Evolutionary conservation across 2,797 vertebrate species (phyloP).

Genomic region (Spheniscus humboldti): DNA sequence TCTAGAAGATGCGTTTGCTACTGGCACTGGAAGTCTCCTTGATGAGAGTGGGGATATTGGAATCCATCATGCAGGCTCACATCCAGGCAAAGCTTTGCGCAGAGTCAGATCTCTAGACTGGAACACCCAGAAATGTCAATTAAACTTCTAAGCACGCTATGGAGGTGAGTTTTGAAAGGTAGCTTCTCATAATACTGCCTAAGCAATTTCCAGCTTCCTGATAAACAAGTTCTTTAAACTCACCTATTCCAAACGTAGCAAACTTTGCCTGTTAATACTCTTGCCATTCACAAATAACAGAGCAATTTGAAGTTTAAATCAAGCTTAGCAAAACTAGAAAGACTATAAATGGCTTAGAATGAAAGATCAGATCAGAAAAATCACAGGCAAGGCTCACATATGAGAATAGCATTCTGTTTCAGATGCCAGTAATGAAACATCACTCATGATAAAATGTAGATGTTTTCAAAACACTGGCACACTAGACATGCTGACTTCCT

Average conservation of each 20-base stretch:
- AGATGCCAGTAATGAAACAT: background rate
- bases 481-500: background rate
- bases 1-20: background rate
- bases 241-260: background rate
- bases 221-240: background rate
- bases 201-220: background rate
- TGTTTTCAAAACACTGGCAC: background rate
- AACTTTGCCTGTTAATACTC: background rate
- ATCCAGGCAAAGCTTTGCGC: background rate
- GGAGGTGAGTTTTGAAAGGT: background rate
- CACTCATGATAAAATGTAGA: background rate
- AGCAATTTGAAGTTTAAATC: background rate
- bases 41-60: background rate
- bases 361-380: background rate
- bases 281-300: background rate
- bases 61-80: background rate
- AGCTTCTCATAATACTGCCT: background rate
- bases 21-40: background rate
- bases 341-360: background rate
- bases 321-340: background rate
- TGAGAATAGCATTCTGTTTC: background rate
- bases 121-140: background rate
- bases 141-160: background rate
- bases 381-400: background rate
- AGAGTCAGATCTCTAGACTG: background rate